Evolutionary conservation across 2,888 invertebrate species (phyloP), one percentile per base, ranked within the genome.

Genomic region (Acanthosepion pharaonis): DNA sequence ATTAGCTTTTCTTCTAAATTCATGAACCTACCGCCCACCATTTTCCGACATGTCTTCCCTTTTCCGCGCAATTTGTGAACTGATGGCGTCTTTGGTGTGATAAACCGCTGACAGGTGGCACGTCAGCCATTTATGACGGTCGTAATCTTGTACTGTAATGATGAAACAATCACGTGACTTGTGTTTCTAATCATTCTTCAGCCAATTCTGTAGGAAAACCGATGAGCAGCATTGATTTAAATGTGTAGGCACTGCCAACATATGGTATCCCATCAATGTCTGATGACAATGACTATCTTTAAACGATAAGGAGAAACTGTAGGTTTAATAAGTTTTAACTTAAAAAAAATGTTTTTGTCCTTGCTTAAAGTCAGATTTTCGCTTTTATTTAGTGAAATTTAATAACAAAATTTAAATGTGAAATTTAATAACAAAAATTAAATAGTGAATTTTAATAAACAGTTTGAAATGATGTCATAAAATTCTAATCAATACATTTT

Each of bases 81-180:
- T n/a, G n/a, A 78, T n/a, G 78, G n/a, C 78, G 78, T 78, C 78
- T 78, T 78, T n/a, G n/a, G 78, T 33, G 78, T 78, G 78, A 78
- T 78, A 78, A 78, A 78, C 78, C 78, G 78, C 33, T 78, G 78
- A 78, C 78, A 78, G 78, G 78, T 78, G n/a, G 78, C 78, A n/a
- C 78, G 78, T 15, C 78, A 33, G 11, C 78, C 78, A 78, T 78
- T 78, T 78, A 78, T 78, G 78, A 78, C 78, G 78, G n/a, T 78
- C n/a, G 78, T 78, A 78, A 78, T 78, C n/a, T 78, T 78, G 78
- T n/a, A 15, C 78, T n/a, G 78, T 78, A 78, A 78, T 78, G 78
- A 78, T 78, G n/a, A 78, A 78, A 78, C 78, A 78, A 78, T 78
- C 78, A 78, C 78, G 78, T 78, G 78, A 78, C 78, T 78, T 78